These are phyloP conservation scores for Hydrolagus colliei DNA, from an alignment of 2,797 vertebrate species.

Conservation along the genomic window DNA sequence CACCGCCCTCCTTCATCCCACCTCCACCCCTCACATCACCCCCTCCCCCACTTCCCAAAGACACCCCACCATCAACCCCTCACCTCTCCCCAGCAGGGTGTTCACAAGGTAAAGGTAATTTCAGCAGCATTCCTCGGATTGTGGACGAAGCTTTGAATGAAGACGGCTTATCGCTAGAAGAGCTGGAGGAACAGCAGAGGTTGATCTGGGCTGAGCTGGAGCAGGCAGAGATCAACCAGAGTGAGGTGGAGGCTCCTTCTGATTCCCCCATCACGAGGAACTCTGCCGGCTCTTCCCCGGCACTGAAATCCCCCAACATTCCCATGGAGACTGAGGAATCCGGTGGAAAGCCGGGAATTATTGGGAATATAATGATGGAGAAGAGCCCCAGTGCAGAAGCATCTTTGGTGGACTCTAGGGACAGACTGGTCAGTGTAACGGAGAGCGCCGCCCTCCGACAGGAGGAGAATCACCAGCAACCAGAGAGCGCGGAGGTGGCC, in stretches of 20 bases:
- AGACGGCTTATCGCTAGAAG: slow-evolving; percentile 82
- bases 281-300: slow-evolving; percentile 67
- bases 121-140: not conserved
- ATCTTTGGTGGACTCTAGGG: slow-evolving; percentile 38
- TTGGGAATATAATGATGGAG: not conserved
- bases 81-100: slow-evolving; percentile 54
- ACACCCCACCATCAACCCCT: slow-evolving; percentile 64
- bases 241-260: slow-evolving; percentile 70
- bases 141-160: slow-evolving; percentile 60
- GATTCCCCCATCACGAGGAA: slow-evolving; percentile 70
- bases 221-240: slow-evolving; percentile 74
- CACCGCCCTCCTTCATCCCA: slow-evolving; percentile 46
- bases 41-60: slow-evolving; percentile 69
- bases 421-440: not conserved
- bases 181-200: slow-evolving; percentile 90
- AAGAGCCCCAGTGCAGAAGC: slow-evolving; percentile 31
- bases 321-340: slow-evolving; percentile 4
- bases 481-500: not conserved
- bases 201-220: slow-evolving; percentile 84
- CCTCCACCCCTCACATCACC: slow-evolving; percentile 51
- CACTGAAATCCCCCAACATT: slow-evolving; percentile 53
- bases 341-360: not conserved
- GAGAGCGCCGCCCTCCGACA: too few relatives aligned
- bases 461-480: not conserved
- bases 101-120: slow-evolving; percentile 35